phyloP scores from a whole-genome alignment of 2,113 vertebrate species.

The Bufo gargarizans region DNA sequence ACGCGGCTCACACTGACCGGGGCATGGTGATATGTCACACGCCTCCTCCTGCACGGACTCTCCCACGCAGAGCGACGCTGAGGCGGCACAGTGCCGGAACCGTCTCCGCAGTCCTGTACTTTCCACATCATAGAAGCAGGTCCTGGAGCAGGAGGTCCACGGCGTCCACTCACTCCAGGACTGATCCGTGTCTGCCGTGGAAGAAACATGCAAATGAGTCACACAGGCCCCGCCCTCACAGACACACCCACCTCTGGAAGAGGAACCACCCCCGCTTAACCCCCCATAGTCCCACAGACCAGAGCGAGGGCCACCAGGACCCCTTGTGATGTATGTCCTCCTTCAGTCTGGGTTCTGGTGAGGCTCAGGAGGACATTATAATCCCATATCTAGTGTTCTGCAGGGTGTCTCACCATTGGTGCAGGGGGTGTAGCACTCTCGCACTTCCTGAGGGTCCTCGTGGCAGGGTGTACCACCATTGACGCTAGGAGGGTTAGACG shows the following conservation, averaged over 20 bases:
- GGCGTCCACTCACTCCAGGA: constrained; percentile 77
- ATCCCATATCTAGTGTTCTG: background rate
- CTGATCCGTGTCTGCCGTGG: constrained; percentile 28
- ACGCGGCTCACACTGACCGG: constrained; percentile 66
- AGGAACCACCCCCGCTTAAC: too few relatives aligned
- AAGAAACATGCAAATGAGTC: background rate
- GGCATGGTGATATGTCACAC: constrained; percentile 77
- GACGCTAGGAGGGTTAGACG: constrained; percentile 69
- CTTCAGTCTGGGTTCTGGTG: too few relatives aligned
- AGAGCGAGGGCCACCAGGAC: too few relatives aligned
- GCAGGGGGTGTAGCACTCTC: constrained; percentile 74
- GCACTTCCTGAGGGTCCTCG: constrained; percentile 76
- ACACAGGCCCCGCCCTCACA: too few relatives aligned
- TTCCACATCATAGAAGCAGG: constrained; percentile 79
- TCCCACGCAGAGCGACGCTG: constrained; percentile 68
- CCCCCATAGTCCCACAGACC: too few relatives aligned
- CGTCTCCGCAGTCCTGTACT: constrained; percentile 71
- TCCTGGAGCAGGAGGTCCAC: constrained; percentile 86
- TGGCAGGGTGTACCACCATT: constrained; percentile 70
- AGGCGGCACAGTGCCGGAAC: constrained; percentile 76
- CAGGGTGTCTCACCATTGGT: constrained; percentile 67
- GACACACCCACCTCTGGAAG: too few relatives aligned
- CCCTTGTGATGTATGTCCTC: too few relatives aligned
- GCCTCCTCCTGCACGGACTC: constrained; percentile 76
- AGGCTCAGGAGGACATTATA: background rate